These are phyloP conservation scores for Planiliza haematocheilus DNA, from an alignment of 2,113 vertebrate genomes.

Conservation along the genomic window DNA sequence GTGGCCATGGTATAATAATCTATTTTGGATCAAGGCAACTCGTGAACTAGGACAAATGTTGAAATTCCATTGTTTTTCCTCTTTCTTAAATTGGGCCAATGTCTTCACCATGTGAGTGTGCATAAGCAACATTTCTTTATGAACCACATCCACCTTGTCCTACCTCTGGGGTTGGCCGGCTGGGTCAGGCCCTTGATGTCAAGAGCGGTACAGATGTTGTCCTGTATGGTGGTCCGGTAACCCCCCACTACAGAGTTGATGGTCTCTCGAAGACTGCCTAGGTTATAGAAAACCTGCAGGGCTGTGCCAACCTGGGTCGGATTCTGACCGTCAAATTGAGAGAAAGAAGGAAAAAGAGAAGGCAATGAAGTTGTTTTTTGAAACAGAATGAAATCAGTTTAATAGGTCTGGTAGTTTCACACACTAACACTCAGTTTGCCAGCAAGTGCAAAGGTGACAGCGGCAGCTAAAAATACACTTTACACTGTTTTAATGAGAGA, in stretches of 20 bases:
- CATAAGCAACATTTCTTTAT: neutral
- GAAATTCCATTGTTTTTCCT: constrained; percentile 9
- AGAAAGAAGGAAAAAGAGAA: neutral
- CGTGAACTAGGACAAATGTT: constrained; percentile 36
- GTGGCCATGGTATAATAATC: constrained; percentile 43
- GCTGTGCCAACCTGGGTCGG: constrained; percentile 97
- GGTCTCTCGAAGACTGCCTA: constrained; percentile 91
- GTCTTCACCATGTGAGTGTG: neutral
- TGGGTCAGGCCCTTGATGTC: constrained; percentile 95
- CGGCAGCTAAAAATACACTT: constrained; percentile 39
- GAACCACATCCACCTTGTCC: constrained; percentile 3
- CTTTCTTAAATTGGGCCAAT: constrained; percentile 28
- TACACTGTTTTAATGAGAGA: constrained; percentile 29
- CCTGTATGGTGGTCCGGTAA: constrained; percentile 88
- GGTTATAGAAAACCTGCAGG: constrained; percentile 96
- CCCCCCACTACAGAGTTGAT: constrained; percentile 89
- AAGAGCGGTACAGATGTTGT: constrained; percentile 89
- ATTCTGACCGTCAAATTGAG: constrained; percentile 83
- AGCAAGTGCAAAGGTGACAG: constrained; percentile 11
- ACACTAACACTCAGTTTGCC: neutral
- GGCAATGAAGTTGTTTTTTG: neutral
- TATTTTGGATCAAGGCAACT: constrained; percentile 39
- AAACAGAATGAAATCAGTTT: constrained; percentile 14
- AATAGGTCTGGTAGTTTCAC: constrained; percentile 14
- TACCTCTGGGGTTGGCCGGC: constrained; percentile 88